Base-by-base conservation (phyloP, 2,797 vertebrate species). In the Oophaga sylvatica region DNA sequence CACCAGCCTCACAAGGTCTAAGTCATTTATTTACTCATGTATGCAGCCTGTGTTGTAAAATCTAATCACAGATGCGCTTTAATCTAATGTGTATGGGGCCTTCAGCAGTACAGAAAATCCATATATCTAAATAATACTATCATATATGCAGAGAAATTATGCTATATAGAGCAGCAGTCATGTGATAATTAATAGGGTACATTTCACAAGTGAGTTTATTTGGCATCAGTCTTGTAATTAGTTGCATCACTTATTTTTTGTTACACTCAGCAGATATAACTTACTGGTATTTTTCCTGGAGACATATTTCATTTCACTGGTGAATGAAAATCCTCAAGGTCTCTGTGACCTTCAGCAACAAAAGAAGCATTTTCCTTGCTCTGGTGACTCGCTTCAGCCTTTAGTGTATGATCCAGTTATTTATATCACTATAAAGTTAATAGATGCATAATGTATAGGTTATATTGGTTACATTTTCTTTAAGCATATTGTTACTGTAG, bases 321-420 rank as follows among this genome's bases (percentile, higher is more conserved):
- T 60, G 56, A 73, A 57, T n/a, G 56, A 71, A 45, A 62, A 35
- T 75, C 57, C 53, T 84, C 82, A 84, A 84, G 70, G 82, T 75
- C 82, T 73, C 57, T 16, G 67, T 62, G 68, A 84, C 82, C 56
- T 84, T 75, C 82, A 84, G 56, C 68, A 59, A 41, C n/a, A 15
- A 41, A 41, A n/a, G 22, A 75, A 45, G 65, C 31, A n/a, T 26
- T 75, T 75, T 26, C 9, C 70, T 35, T 16, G 53, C 10, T n/a
- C 20, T 75, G 48, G n/a, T 77, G 75, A 26, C 45, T 73, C 22
- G 20, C 45, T 48, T 75, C 71, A 75, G 35, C 41, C 41, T 75
- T 22, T 26, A 77, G 45, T 77, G 5, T 56, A 77, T 77, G 22
- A 56, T 77, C 22, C 73, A 77, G 48, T 56, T 26, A 56, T 53